These are phyloP conservation scores for Hephaestus fuliginosus DNA, from an alignment of 2,797 vertebrate genomes.

Conservation along the genomic window DNA sequence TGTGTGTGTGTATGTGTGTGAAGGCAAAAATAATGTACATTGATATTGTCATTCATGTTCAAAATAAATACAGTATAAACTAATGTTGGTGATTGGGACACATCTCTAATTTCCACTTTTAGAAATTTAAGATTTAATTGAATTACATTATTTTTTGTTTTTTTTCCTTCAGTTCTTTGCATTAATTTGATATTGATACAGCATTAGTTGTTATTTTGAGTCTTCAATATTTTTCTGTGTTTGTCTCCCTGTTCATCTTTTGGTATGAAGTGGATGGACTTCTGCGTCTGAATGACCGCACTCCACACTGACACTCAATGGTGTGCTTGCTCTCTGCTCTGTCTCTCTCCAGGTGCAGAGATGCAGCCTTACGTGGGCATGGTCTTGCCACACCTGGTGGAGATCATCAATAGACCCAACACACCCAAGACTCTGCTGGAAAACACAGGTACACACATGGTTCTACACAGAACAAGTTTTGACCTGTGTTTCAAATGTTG, in stretches of 20 bases:
- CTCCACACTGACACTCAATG: not conserved
- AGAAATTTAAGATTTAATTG: no score
- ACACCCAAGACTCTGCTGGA: slow-evolving; percentile 96
- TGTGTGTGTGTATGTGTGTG: no score
- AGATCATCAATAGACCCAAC: slow-evolving; percentile 96
- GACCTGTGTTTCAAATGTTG: not conserved
- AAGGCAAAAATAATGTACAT: not conserved
- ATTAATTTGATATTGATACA: not conserved
- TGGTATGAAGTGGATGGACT: not conserved
- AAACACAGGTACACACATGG: slow-evolving; percentile 89
- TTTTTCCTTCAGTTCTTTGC: no score
- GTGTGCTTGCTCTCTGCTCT: not conserved
- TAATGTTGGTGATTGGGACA: no score
- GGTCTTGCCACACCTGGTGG: slow-evolving; percentile 93
- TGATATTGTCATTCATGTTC: not conserved
- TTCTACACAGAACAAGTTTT: no score
- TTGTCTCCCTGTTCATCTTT: not conserved
- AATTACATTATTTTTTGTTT: no score
- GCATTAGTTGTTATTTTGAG: not conserved
- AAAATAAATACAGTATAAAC: not conserved
- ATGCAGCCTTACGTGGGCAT: slow-evolving; percentile 96
- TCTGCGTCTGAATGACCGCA: no score
- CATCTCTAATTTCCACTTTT: not conserved
- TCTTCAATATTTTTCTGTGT: not conserved
- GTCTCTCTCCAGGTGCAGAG: slow-evolving; percentile 87